A percentile compares a stretch with the other conserved stretches of the same genome.
These are phyloP conservation scores for Pristiophorus japonicus DNA, from an alignment of 2,113 vertebrate genomes.

Conservation along the genomic window DNA sequence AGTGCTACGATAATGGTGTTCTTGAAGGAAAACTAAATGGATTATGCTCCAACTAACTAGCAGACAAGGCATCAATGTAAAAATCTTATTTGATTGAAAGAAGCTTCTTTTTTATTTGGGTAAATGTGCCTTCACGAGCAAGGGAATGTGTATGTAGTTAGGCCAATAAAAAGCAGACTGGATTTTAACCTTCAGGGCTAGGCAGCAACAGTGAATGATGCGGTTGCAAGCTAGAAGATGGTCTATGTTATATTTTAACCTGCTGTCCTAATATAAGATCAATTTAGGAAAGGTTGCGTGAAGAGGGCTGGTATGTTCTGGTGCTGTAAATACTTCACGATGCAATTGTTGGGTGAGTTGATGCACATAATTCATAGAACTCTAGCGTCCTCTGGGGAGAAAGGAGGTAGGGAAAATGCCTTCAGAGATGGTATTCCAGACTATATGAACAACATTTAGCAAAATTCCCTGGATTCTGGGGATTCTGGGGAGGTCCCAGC, in stretches of 20 bases:
- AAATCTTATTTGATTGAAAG: not conserved
- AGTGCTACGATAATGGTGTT: not conserved
- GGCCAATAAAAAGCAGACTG: not conserved
- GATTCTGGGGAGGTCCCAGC: too few relatives aligned
- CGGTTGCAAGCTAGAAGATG: not conserved
- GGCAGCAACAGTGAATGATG: not conserved
- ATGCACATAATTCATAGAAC: not conserved
- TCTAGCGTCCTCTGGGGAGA: not conserved
- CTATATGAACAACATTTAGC: not conserved
- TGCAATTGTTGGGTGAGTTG: not conserved
- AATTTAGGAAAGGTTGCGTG: not conserved
- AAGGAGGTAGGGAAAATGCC: not conserved
- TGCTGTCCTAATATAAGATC: not conserved
- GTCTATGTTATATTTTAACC: not conserved
- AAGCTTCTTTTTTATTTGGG: not conserved
- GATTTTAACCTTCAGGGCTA: not conserved
- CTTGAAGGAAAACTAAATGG: not conserved
- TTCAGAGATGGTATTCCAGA: not conserved
- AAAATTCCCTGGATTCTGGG: too few relatives aligned
- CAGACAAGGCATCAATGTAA: not conserved
- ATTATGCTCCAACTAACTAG: not conserved
- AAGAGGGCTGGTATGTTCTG: not conserved
- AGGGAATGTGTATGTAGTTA: not conserved
- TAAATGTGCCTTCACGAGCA: not conserved
- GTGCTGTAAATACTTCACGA: not conserved